Evolutionary conservation across 2,113 vertebrate genomes (phyloP).

Genomic region (Callorhinus ursinus): DNA sequence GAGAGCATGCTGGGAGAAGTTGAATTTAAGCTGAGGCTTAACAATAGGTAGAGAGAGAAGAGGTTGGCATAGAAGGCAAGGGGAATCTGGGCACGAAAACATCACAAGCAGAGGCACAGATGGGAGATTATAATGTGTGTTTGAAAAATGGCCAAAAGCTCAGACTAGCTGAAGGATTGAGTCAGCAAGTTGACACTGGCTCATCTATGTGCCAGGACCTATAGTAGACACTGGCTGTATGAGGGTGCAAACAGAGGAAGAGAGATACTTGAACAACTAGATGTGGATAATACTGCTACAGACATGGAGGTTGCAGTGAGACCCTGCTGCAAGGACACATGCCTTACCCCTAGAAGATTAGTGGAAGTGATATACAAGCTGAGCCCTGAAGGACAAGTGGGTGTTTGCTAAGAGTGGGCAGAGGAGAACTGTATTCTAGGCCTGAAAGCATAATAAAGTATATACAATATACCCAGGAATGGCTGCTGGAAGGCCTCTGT

Average conservation of each 20-base stretch:
- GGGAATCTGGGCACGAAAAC: not conserved
- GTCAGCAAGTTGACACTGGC: not conserved
- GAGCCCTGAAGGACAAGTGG: not conserved
- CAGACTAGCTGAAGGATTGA: not conserved
- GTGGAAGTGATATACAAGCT: not conserved
- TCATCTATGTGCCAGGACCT: not conserved
- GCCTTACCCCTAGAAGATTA: not conserved
- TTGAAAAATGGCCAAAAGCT: conserved; percentile 24
- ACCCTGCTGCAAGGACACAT: not conserved
- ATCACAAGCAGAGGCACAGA: not conserved
- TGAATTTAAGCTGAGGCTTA: not conserved
- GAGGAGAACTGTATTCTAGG: not conserved
- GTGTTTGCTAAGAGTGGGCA: not conserved
- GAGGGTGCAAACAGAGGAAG: not conserved
- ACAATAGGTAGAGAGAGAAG: not conserved
- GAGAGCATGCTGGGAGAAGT: not conserved
- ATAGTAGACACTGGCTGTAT: not conserved
- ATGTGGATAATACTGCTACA: not conserved
- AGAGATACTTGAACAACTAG: not conserved
- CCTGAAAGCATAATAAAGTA: not conserved
- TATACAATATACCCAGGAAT: not conserved
- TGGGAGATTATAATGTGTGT: not conserved
- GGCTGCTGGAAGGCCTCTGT: not conserved
- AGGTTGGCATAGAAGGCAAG: not conserved
- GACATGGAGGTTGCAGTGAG: not conserved